Evolutionary conservation across 2,113 vertebrate genomes (phyloP).

Genomic region (Ammodramus savannarum): DNA sequence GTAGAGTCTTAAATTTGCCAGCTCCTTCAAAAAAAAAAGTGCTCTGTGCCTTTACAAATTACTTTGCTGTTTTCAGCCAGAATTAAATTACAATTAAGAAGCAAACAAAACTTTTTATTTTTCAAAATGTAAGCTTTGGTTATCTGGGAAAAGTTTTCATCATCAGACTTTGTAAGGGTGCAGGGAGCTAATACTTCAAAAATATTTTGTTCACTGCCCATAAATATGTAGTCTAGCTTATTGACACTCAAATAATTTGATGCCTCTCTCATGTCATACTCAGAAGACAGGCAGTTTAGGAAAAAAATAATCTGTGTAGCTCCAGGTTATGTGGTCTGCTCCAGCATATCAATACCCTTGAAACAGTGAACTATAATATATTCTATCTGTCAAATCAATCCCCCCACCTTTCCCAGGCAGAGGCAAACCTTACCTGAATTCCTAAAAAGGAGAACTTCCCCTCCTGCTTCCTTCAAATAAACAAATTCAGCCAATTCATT

Average conservation of each 20-base stretch:
- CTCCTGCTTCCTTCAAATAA: background rate
- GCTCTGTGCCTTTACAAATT: background rate
- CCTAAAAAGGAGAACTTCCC: background rate
- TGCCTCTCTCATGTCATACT: background rate
- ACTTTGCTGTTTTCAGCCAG: background rate
- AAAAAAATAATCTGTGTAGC: background rate
- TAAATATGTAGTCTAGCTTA: background rate
- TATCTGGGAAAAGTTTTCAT: background rate
- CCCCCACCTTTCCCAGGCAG: background rate
- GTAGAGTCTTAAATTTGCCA: background rate
- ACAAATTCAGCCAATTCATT: constrained; percentile 6
- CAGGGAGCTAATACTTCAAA: background rate
- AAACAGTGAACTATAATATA: background rate
- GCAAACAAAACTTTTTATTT: background rate
- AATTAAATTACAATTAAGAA: background rate
- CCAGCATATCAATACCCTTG: background rate
- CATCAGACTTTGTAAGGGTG: background rate
- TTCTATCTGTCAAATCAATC: constrained; percentile 19
- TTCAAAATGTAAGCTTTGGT: background rate
- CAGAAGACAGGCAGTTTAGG: background rate
- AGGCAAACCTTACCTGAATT: constrained; percentile 12
- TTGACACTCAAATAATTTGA: background rate
- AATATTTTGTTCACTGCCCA: background rate
- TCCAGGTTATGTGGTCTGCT: background rate
- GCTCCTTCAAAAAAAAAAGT: background rate